phyloP scores from a whole-genome alignment of 2,113 vertebrate species.

The Notiomystis cincta region DNA sequence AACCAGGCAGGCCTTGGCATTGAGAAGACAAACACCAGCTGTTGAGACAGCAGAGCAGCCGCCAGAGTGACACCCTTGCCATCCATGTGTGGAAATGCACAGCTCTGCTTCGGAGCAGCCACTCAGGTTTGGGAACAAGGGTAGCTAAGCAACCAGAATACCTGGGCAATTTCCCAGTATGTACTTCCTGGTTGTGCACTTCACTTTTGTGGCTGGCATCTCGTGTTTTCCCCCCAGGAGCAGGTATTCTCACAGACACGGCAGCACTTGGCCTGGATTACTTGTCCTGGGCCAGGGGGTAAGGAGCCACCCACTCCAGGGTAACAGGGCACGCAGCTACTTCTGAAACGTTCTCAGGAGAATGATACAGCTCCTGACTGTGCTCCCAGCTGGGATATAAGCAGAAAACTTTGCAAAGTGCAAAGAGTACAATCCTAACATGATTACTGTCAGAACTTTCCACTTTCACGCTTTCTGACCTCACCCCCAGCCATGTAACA shows the following conservation, averaged over 20 bases:
- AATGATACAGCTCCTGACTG: not conserved
- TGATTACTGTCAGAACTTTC: not conserved
- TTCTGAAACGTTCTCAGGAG: not conserved
- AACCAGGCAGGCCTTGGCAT: not conserved
- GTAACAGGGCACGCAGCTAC: not conserved
- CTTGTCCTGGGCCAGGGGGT: fast-evolving
- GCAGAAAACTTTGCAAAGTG: not conserved
- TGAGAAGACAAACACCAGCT: not conserved
- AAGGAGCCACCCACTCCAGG: not conserved
- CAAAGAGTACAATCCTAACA: fast-evolving
- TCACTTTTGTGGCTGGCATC: not conserved
- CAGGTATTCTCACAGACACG: not conserved
- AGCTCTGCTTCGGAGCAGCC: not conserved
- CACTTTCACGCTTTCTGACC: too few species aligned
- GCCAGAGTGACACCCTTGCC: not conserved
- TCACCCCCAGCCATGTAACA: fast-evolving
- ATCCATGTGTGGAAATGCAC: not conserved
- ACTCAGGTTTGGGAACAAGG: not conserved
- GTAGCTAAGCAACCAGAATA: not conserved
- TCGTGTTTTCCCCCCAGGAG: not conserved
- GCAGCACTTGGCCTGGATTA: not conserved
- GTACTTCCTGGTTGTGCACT: not conserved
- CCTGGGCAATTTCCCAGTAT: fast-evolving
- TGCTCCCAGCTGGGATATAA: not conserved
- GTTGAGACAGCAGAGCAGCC: not conserved